Evolutionary conservation across 2,888 invertebrate genomes (phyloP).

Genomic region (Seira sanloemensis): DNA sequence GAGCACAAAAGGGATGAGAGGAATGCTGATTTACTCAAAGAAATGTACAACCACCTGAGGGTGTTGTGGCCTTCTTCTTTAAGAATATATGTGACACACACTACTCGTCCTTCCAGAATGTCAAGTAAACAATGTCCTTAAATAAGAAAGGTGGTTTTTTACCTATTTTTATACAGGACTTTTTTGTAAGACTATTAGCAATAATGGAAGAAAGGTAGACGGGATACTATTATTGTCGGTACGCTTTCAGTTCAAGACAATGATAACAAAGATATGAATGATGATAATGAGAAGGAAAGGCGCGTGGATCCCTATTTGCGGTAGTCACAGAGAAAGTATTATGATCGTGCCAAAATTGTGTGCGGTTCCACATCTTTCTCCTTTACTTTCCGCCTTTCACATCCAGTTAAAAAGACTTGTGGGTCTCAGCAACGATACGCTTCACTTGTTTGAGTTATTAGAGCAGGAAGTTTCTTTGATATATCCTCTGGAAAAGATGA

Average conservation of each 20-base stretch:
- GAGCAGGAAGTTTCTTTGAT: constrained; percentile 60
- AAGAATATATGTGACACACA: too few relatives aligned
- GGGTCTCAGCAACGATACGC: constrained; percentile 34
- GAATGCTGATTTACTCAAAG: constrained; percentile 5
- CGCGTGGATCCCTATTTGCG: constrained; percentile 1
- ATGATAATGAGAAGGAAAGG: constrained; percentile 16
- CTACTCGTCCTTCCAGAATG: neutral
- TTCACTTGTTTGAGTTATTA: constrained; percentile 55
- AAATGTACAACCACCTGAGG: constrained; percentile 52
- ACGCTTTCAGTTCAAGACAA: neutral
- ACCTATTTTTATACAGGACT: neutral
- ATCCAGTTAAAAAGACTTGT: constrained; percentile 8
- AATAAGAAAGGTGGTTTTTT: neutral
- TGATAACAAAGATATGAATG: constrained; percentile 9
- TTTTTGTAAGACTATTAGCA: neutral
- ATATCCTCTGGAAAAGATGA: constrained; percentile 20
- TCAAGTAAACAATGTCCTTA: neutral
- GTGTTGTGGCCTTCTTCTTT: neutral
- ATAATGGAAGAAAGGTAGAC: constrained; percentile 7
- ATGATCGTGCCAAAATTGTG: constrained; percentile 36
- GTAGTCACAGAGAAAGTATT: neutral
- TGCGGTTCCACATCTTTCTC: constrained; percentile 33
- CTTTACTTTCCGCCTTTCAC: constrained; percentile 10
- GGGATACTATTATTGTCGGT: neutral
- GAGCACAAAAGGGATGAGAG: neutral